Conservation (phyloP, 2,797 vertebrate species). For the Catamblyrhynchus diadema region DNA sequence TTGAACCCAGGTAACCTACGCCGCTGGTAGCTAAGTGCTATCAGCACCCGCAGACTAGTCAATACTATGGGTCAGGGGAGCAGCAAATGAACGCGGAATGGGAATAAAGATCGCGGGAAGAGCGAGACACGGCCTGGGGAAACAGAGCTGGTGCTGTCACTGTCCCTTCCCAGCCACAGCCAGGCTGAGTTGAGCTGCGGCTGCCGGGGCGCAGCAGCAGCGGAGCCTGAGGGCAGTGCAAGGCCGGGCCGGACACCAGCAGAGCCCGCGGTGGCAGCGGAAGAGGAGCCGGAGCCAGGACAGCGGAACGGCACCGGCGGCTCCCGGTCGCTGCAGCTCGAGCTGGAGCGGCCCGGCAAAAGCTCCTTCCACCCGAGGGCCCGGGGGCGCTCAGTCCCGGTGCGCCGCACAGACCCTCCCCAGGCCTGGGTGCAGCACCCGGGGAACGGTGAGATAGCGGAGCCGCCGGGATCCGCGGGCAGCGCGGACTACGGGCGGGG, state of each 20-base stretch:
- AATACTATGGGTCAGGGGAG: no score
- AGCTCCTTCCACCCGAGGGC: no score
- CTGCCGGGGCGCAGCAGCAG: background rate
- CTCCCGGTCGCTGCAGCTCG: background rate
- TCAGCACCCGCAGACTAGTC: background rate
- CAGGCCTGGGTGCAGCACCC: background rate
- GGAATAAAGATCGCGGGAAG: background rate
- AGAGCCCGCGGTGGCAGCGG: background rate
- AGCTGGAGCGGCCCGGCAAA: background rate
- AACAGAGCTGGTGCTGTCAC: background rate
- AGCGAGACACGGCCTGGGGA: background rate
- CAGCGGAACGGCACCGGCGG: background rate
- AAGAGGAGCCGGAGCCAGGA: no score
- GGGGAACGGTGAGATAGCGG: background rate
- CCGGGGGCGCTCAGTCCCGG: background rate
- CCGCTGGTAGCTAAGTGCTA: no score
- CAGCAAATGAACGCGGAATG: no score
- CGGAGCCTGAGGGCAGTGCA: no score
- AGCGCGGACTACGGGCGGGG: fast-evolving
- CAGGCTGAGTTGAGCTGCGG: background rate
- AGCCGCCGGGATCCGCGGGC: no score
- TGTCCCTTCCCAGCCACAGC: background rate
- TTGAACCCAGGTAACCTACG: background rate
- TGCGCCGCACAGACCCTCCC: background rate
- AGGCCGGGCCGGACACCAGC: background rate